Base-by-base conservation (phyloP, 2,888 invertebrate genomes). In the Xestia c-nigrum region DNA sequence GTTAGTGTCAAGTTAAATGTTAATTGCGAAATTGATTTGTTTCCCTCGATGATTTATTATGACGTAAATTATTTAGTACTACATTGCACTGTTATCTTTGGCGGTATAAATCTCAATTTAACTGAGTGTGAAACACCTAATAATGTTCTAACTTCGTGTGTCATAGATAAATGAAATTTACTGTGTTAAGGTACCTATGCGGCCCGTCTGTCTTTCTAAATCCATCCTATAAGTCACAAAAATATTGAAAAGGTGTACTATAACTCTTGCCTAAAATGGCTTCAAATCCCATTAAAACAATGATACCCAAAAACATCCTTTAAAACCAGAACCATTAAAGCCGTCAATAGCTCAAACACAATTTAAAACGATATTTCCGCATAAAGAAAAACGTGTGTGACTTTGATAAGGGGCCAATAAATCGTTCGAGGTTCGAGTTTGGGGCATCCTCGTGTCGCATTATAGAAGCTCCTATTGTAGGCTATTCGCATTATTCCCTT, bases 401-500 rank as follows among this genome's bases (percentile, higher is more conserved):
- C 91, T 91, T 92, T 93, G 93, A 94, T 95, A 94, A 93, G 92
- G 91, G 91, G 83, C 92, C 94, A 92, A 95, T 96, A 95, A 95
- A 95, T 95, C 92, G 92, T 86, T 88, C 85, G 87, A 89, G 90
- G 89, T 90, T 91, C 88, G 91, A 91, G 90, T 91, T 91, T 88
- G 90, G 90, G 90, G 90, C 93, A 91, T 91, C 91, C 91, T 90
- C 92, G 94, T 94, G 94, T 95, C 94, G 93, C 92, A 91, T 93
- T 94, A 94, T 93, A 93, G 93, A 89, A 91, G 88, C 89, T 90
- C 86, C 94, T 91, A 94, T 96, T 96, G 95, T 96, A 93, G 94
- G 91, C 92, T 91, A 91, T 92, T 92, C 93, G 93, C 93, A 94
- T 95, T 95, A 95, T 95, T 94, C 96, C 95, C 95, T 96, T 95